phyloP scores from a whole-genome alignment of 1,140 invertebrate genomes.

The Heliconius hermathena region DNA sequence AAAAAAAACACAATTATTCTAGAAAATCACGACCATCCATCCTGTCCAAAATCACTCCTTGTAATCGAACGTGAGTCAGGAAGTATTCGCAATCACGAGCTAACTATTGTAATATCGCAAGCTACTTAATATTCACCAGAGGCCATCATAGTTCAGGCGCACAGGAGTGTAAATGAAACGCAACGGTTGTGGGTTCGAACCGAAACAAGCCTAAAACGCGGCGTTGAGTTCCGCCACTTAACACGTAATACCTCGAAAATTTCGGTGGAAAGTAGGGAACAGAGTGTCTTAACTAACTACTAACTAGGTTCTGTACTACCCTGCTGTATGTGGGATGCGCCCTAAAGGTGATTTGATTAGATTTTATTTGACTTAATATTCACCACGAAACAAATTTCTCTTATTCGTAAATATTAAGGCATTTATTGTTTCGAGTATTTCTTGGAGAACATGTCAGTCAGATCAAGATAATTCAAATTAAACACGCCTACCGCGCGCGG shows the following conservation, averaged over 20 bases:
- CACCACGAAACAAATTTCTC: constrained; percentile 58
- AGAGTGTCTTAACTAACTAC: too few species aligned
- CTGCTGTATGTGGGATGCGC: too few species aligned
- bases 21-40: constrained; percentile 71
- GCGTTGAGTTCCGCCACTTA: too few species aligned
- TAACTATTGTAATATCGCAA: constrained; percentile 45
- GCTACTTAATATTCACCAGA: constrained; percentile 67
- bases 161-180: too few species aligned
- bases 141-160: too few species aligned
- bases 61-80: constrained; percentile 70
- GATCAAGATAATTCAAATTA: constrained; percentile 76
- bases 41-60: constrained; percentile 70
- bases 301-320: too few species aligned
- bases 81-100: constrained; percentile 62
- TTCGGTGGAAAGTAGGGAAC: too few species aligned
- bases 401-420: constrained; percentile 57
- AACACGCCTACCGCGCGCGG: constrained; percentile 69
- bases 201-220: too few species aligned
- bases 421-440: constrained; percentile 65
- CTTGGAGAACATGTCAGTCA: constrained; percentile 76
- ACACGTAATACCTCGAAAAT: too few species aligned
- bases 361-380: constrained; percentile 61
- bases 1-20: constrained; percentile 62
- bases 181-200: too few species aligned
- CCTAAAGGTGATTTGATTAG: too few species aligned